Conservation (phyloP, 2,113 vertebrate genomes). For the Antigone vipio region DNA sequence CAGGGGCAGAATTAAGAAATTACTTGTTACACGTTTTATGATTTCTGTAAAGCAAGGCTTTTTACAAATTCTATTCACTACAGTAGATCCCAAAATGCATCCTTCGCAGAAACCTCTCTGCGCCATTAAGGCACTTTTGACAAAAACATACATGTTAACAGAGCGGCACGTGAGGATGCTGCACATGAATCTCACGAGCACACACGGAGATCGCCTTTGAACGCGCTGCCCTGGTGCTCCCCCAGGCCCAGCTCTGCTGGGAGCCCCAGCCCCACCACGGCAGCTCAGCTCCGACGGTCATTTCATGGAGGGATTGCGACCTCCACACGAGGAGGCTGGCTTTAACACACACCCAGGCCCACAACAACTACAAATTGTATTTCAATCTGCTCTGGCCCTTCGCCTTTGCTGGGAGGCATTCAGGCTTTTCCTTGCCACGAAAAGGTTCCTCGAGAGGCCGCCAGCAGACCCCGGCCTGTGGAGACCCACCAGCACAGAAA, state of each 20-base stretch:
- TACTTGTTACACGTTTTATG: rapidly evolving
- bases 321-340: no score
- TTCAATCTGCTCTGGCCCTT: not conserved
- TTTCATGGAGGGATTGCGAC: rapidly evolving
- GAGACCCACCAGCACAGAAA: no score
- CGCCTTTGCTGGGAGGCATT: rapidly evolving
- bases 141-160: rapidly evolving
- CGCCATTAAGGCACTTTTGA: not conserved
- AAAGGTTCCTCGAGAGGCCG: rapidly evolving
- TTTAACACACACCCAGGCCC: rapidly evolving
- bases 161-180: rapidly evolving
- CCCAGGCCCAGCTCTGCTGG: not conserved
- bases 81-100: rapidly evolving
- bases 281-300: rapidly evolving
- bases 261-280: not conserved
- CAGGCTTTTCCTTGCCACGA: rapidly evolving
- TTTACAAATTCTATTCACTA: not conserved
- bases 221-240: not conserved
- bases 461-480: rapidly evolving
- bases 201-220: rapidly evolving
- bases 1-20: not conserved
- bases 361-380: rapidly evolving
- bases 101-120: rapidly evolving
- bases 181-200: rapidly evolving
- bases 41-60: not conserved